Conservation (phyloP, 2,888 invertebrate genomes). For the Aproaerema taeniolella region DNA sequence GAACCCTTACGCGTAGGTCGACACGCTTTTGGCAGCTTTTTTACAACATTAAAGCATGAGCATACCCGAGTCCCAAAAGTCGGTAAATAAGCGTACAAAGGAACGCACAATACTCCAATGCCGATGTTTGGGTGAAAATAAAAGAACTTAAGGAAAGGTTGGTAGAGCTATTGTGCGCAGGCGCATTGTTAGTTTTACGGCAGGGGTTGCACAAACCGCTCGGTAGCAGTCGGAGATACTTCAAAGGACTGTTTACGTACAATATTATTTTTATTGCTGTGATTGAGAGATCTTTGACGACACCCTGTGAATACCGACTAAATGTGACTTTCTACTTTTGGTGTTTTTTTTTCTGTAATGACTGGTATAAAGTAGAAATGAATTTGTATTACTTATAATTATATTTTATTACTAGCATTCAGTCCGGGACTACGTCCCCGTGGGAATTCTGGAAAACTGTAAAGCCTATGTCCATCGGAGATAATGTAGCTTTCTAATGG, state of each 20-base stretch:
- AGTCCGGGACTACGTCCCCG: no score
- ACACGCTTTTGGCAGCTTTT: no score
- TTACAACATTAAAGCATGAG: no score
- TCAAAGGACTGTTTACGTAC: constrained; percentile 69
- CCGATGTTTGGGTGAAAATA: constrained; percentile 73
- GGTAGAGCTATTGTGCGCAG: constrained; percentile 54
- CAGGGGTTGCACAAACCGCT: constrained; percentile 68
- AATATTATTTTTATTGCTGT: constrained; percentile 74
- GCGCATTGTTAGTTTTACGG: constrained; percentile 46
- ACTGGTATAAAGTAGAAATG: no score
- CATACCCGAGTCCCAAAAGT: no score
- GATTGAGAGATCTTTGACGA: constrained; percentile 54
- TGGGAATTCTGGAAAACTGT: no score
- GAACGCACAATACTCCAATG: constrained; percentile 62
- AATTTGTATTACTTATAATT: no score
- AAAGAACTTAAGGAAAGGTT: constrained; percentile 58
- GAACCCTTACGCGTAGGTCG: no score
- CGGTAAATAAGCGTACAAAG: constrained; percentile 72
- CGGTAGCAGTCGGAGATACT: constrained; percentile 61
- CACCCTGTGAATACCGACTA: constrained; percentile 37
- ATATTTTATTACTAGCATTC: no score
- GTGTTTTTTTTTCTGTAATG: constrained; percentile 22
- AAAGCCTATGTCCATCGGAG: no score
- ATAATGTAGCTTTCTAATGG: no score
- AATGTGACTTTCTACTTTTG: constrained; percentile 53